Base-by-base conservation (phyloP, 2,797 vertebrate species). In the Danio aesculapii region DNA sequence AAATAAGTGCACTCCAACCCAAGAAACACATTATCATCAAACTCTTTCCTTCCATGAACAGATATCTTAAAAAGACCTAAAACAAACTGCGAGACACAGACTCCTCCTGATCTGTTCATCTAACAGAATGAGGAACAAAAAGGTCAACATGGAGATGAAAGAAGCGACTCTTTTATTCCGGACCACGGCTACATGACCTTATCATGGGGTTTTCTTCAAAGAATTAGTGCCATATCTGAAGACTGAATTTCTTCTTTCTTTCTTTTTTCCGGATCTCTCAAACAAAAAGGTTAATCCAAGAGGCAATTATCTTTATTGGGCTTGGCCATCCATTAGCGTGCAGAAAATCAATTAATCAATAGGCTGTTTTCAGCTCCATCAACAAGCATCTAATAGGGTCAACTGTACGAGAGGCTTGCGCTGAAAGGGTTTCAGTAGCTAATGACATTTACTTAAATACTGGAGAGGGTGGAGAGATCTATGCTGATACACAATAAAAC, bases 401-500 rank as follows among this genome's bases (percentile, higher is more conserved):
- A 71, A 73, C 76, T 75, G 53, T 63, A 76, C 14, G 39, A 77
- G 62, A 52, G 43, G 57, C 72, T 82, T 44, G 8, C 66, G 7
- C 8, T 77, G 62, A 82, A 76, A 55, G 17, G 30, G 67, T 76
- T 72, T 71, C 5, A 11, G 61, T 46, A 19, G 53, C 66, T 62
- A 44, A 72, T 62, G 50, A 70, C 57, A 44, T 47, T 61, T 55
- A 52, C 47, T 43, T 68, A 30, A 44, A 46, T 43, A 21, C 57
- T 17, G 44, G 21, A 68, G 63, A 67, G 63, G 16, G 53, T 73
- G 68, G 39, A 70, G 39, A 70, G 55, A 69, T 39, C 57, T 19
- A 41, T 44, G 44, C 46, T 77, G 81, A 44, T 67, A 79, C 77
- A 83, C 82, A 84, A 81, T 86, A 88, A 85, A 88, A 88, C 84